phyloP scores from a whole-genome alignment of 2,888 invertebrate genomes.

The Papilio elwesi region DNA sequence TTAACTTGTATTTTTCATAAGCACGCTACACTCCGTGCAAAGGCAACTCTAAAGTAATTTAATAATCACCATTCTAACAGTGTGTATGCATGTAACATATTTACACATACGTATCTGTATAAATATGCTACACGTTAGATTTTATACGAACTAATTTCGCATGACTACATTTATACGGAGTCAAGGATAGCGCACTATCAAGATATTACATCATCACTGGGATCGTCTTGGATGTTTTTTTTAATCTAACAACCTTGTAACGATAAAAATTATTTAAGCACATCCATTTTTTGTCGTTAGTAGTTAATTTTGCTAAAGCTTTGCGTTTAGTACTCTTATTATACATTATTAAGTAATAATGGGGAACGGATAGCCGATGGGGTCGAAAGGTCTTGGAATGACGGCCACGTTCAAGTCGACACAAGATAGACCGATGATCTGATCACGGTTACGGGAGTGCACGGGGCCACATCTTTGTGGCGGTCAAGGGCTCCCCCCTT shows the following conservation, averaged over 20 bases:
- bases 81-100: no score
- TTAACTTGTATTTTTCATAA: neutral
- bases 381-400: no score
- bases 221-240: conserved; percentile 35
- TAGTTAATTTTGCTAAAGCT: neutral
- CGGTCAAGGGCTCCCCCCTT: no score
- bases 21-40: neutral
- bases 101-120: no score
- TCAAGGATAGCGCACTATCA: conserved; percentile 2
- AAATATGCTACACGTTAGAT: neutral
- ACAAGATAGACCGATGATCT: no score
- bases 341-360: neutral
- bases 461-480: no score
- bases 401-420: no score
- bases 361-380: no score
- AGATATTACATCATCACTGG: conserved; percentile 37
- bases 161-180: conserved; percentile 10
- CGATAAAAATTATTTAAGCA: conserved; percentile 27
- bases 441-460: no score
- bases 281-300: neutral
- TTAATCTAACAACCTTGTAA: conserved; percentile 31
- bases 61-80: neutral
- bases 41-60: conserved; percentile 1
- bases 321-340: neutral
- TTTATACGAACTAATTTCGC: conserved; percentile 12